Conservation (phyloP, 2,797 vertebrate species). For the Argentina silus region DNA sequence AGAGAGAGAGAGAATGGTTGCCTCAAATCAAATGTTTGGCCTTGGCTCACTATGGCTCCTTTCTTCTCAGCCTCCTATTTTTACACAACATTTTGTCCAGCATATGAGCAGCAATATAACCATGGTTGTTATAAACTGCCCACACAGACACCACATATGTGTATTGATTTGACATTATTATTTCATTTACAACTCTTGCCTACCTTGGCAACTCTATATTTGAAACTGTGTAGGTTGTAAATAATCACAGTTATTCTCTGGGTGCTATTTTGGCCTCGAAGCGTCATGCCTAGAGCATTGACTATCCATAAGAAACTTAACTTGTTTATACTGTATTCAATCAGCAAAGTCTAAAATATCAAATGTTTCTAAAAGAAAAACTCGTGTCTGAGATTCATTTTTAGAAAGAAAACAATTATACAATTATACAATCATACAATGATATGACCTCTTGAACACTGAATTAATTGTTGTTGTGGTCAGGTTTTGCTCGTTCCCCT, state of each 20-base stretch:
- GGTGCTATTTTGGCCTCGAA: not conserved
- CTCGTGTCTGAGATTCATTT: too few species aligned
- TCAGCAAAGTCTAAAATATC: not conserved
- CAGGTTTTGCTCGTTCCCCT: too few species aligned
- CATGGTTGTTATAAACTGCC: not conserved
- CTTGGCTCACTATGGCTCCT: too few species aligned
- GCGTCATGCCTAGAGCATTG: not conserved
- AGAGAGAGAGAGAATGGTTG: too few species aligned
- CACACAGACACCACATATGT: not conserved
- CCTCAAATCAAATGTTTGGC: too few species aligned
- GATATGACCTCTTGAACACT: too few species aligned
- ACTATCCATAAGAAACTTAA: not conserved
- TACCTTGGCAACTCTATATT: constrained; percentile 3
- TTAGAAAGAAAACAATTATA: too few species aligned
- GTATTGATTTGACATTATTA: constrained; percentile 1
- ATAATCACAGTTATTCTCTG: constrained; percentile 16
- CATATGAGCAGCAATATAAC: not conserved
- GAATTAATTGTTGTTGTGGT: too few species aligned
- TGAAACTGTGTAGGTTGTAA: constrained; percentile 12
- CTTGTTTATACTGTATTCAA: not conserved
- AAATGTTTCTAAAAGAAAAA: too few species aligned
- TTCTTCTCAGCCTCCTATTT: too few species aligned
- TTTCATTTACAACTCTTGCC: constrained; percentile 3
- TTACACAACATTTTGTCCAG: too few species aligned
- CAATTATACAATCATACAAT: too few species aligned